Percentiles rank a stretch among this genome's conserved stretches.
phyloP scores from a whole-genome alignment of 2,113 vertebrate genomes.

The Aviceda subcristata region DNA sequence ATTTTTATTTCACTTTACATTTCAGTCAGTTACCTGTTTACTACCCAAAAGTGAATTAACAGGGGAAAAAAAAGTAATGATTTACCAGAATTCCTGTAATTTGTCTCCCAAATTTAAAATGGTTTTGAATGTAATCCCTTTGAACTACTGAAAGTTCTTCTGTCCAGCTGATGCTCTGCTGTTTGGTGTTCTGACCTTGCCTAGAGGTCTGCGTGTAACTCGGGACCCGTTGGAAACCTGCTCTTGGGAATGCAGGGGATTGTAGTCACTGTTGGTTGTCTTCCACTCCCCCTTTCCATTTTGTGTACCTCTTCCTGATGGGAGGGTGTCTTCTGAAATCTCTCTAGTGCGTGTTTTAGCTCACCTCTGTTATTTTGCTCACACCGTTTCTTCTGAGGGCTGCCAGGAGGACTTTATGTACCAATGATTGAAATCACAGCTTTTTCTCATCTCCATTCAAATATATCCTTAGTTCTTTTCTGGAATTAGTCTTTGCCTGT shows the following conservation, averaged over 20 bases:
- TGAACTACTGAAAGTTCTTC: background rate
- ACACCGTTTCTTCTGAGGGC: background rate
- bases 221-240: background rate
- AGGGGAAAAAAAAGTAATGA: rapidly evolving
- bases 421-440: background rate
- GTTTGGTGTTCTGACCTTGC: rapidly evolving
- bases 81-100: background rate
- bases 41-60: background rate
- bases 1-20: background rate
- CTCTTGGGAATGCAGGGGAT: background rate
- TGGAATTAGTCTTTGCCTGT: background rate
- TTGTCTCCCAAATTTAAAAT: background rate
- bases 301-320: background rate
- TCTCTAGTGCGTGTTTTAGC: background rate
- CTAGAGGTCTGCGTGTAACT: background rate
- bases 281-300: background rate
- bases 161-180: background rate
- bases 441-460: background rate
- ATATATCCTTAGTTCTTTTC: background rate
- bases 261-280: no score
- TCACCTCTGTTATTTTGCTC: background rate
- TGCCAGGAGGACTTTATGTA: background rate
- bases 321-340: background rate
- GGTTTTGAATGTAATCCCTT: background rate
- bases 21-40: background rate